Evolutionary conservation across 2,888 invertebrate species (phyloP).

Genomic region (Noctua janthe): DNA sequence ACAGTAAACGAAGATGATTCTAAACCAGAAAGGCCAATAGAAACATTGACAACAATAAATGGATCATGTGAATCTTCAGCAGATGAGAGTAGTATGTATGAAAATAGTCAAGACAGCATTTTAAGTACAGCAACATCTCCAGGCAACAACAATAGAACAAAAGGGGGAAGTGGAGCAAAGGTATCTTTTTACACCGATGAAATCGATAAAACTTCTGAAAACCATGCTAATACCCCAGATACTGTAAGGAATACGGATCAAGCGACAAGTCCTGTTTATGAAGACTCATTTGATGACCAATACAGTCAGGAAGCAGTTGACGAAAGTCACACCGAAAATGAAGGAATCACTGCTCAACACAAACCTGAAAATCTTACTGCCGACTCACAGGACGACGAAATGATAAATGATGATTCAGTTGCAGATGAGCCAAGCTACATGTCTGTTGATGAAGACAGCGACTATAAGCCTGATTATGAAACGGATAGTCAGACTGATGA

Average conservation of each 20-base stretch:
- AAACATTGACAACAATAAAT: constrained; percentile 30
- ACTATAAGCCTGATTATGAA: constrained; percentile 48
- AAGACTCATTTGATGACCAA: constrained; percentile 40
- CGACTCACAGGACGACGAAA: constrained; percentile 34
- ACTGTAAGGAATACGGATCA: constrained; percentile 9
- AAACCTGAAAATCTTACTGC: constrained; percentile 12
- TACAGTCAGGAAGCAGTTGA: constrained; percentile 13
- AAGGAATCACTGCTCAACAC: constrained; percentile 11
- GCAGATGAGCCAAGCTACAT: constrained; percentile 31
- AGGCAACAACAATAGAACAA: constrained; percentile 29
- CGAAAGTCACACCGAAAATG: constrained; percentile 19
- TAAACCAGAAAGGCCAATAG: constrained; percentile 16
- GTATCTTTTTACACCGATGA: constrained; percentile 15
- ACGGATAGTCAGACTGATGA: constrained; percentile 49
- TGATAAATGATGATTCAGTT: constrained; percentile 35
- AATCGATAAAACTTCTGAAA: constrained; percentile 7
- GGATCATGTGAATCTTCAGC: constrained; percentile 41
- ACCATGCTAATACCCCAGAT: constrained; percentile 5
- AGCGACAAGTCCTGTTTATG: constrained; percentile 52
- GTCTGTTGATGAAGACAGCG: constrained; percentile 53
- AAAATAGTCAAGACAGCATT: constrained; percentile 33
- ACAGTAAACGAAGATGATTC: constrained; percentile 14
- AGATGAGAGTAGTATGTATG: constrained; percentile 43
- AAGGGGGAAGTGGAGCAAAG: constrained; percentile 3
- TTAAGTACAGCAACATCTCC: constrained; percentile 20